Evolutionary conservation across 2,888 invertebrate genomes (phyloP), one percentile per base, ranked within the genome.

Genomic region (Drosophila acutilabella): DNA sequence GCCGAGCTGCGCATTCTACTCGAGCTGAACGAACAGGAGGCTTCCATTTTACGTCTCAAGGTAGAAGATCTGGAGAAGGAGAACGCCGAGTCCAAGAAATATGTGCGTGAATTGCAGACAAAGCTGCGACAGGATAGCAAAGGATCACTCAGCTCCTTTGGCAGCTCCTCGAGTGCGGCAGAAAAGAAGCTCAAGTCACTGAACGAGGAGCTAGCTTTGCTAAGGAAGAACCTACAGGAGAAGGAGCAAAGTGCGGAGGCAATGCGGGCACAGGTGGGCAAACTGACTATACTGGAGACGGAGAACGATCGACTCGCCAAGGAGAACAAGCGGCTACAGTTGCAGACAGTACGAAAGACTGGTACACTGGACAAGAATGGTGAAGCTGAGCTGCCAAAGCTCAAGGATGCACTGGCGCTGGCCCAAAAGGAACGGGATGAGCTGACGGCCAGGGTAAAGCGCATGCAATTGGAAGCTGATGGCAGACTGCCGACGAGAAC

Each of bases 11-110:
- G 97, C 87, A 94, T 98, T 42, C 95, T 98, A 78, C 93, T 98
- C 56, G 98, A 98, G 92, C 94, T 98, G 51, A 96, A 96, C 90
- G 98, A 98, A 92, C 97, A 97, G 93, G 98, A 98, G 93, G 95
- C 97, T 62, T 94, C 95, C 20, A 96, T 97, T 66, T 93, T 98
- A 71, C 94, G 96, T 44, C 94, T 96, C 76, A 98, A 97, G 93
- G 95, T 97, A 64, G 96, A 97, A 91, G 96, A 96, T 81, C 93
- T 97, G 75, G 97, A 98, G 93, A 94, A 94, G 74, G 96, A 97
- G 88, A 96, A 95, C 88, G 95, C 96, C 66, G 94, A 94, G 50
- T 92, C 95, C 13, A 96, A 95, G 89, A 95, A 95, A 80, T 96
- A 97, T 93, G 94, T 96, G 8, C 95, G 95, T 81, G 96, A 97